These are phyloP conservation scores for Drosophila pseudotakahashii DNA, from an alignment of 2,888 invertebrate genomes.

Conservation along the genomic window DNA sequence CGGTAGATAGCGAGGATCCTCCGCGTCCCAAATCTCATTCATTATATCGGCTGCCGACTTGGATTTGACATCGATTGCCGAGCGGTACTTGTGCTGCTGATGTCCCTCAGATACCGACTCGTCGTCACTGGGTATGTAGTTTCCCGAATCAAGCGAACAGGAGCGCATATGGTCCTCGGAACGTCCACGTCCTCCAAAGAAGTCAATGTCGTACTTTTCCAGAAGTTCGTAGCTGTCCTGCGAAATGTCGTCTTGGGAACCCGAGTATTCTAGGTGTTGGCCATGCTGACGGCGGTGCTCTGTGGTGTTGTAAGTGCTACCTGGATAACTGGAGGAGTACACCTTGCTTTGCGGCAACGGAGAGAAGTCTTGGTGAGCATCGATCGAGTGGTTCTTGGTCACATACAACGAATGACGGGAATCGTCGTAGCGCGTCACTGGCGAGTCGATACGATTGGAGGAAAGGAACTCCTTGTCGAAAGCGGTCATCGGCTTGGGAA, in stretches of 20 bases:
- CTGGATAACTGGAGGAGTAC: conserved; percentile 94
- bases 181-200: conserved; percentile 82
- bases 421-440: conserved; percentile 90
- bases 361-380: conserved; percentile 88
- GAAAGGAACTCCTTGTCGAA: conserved; percentile 84
- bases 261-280: conserved; percentile 84
- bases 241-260: conserved; percentile 93
- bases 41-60: conserved; percentile 89
- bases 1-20: conserved; percentile 90
- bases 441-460: conserved; percentile 87
- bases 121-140: conserved; percentile 90
- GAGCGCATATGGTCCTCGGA: conserved; percentile 87
- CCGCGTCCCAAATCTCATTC: conserved; percentile 91
- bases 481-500: conserved; percentile 84
- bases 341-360: conserved; percentile 88
- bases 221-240: conserved; percentile 95
- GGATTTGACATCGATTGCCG: conserved; percentile 87
- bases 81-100: conserved; percentile 86
- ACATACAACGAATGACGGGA: conserved; percentile 87
- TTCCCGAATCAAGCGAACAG: conserved; percentile 91
- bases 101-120: conserved; percentile 86
- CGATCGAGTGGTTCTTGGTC: conserved; percentile 87
- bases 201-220: conserved; percentile 88
- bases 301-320: conserved; percentile 88
- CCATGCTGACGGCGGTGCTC: conserved; percentile 86